Percentiles rank a stretch among this genome's conserved stretches.
phyloP scores from a whole-genome alignment of 2,888 invertebrate genomes.

The Pyralis farinalis region DNA sequence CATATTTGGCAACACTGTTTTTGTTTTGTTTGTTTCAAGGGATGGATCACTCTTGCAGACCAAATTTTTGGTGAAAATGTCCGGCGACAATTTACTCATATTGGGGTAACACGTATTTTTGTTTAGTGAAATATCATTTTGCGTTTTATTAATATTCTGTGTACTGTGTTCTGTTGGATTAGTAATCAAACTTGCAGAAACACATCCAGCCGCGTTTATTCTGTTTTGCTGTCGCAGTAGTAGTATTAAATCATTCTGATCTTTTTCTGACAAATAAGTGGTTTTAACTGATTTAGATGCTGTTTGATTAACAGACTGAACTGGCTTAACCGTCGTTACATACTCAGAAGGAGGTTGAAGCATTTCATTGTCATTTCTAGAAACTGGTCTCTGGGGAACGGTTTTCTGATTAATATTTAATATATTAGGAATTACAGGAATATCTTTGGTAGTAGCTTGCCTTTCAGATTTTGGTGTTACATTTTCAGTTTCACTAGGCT shows the following conservation, averaged over 20 bases:
- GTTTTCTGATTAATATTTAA: conserved; percentile 9
- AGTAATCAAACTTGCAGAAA: neutral
- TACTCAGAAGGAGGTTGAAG: conserved; percentile 1
- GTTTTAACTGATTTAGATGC: conserved; percentile 2
- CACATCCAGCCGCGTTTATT: conserved; percentile 24
- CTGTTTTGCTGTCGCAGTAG: conserved; percentile 51
- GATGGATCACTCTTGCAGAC: neutral
- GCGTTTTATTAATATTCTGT: conserved; percentile 4
- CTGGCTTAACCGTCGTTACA: neutral
- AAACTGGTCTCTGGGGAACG: neutral
- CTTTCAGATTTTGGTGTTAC: conserved; percentile 12
- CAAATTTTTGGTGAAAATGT: neutral
- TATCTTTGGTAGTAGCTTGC: conserved; percentile 6
- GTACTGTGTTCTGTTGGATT: neutral
- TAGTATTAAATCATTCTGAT: conserved; percentile 48
- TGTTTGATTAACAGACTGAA: conserved; percentile 2
- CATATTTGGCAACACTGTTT: neutral
- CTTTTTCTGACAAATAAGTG: conserved; percentile 39
- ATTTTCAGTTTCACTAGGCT: conserved; percentile 6
- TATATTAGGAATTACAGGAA: conserved; percentile 20
- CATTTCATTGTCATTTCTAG: neutral
- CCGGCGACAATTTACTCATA: neutral
- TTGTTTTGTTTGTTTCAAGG: neutral
- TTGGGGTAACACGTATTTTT: neutral
- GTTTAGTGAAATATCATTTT: neutral